Percentiles rank a stretch among this genome's conserved stretches.
Evolutionary conservation across 2,113 vertebrate species (phyloP).

Genomic region (Seriola aureovittata): DNA sequence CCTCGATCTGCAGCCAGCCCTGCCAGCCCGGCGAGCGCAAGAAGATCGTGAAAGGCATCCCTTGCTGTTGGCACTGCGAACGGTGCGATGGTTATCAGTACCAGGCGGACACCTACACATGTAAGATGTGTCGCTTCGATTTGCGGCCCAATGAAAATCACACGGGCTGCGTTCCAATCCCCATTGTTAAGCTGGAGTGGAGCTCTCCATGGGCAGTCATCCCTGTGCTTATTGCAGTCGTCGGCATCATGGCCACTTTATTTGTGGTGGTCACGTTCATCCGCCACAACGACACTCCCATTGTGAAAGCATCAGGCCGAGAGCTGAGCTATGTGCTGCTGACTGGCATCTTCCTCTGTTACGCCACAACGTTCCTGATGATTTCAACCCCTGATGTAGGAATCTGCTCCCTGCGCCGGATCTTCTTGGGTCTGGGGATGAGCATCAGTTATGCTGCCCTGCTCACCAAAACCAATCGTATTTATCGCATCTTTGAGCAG

Average conservation of each 20-base stretch:
- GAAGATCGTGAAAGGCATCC: slow-evolving; percentile 86
- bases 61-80: slow-evolving; percentile 86
- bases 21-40: slow-evolving; percentile 84
- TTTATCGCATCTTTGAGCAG: slow-evolving; percentile 87
- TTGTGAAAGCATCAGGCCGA: slow-evolving; percentile 85
- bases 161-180: slow-evolving; percentile 83
- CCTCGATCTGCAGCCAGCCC: slow-evolving; percentile 84
- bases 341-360: slow-evolving; percentile 86
- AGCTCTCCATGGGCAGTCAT: slow-evolving; percentile 86
- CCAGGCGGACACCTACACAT: slow-evolving; percentile 83
- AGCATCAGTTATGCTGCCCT: slow-evolving; percentile 86
- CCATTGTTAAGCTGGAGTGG: slow-evolving; percentile 86
- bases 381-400: slow-evolving; percentile 83
- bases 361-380: slow-evolving; percentile 86
- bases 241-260: slow-evolving; percentile 85
- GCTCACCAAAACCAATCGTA: slow-evolving; percentile 86
- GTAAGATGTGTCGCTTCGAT: slow-evolving; percentile 86
- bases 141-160: slow-evolving; percentile 83
- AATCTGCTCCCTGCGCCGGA: slow-evolving; percentile 83
- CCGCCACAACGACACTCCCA: slow-evolving; percentile 86
- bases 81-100: slow-evolving; percentile 87
- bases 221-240: slow-evolving; percentile 82
- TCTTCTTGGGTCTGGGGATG: slow-evolving; percentile 87
- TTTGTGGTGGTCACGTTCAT: slow-evolving; percentile 85
- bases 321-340: slow-evolving; percentile 86